Evolutionary conservation across 2,888 invertebrate genomes (phyloP).

Genomic region (Sarcophaga subvicina): DNA sequence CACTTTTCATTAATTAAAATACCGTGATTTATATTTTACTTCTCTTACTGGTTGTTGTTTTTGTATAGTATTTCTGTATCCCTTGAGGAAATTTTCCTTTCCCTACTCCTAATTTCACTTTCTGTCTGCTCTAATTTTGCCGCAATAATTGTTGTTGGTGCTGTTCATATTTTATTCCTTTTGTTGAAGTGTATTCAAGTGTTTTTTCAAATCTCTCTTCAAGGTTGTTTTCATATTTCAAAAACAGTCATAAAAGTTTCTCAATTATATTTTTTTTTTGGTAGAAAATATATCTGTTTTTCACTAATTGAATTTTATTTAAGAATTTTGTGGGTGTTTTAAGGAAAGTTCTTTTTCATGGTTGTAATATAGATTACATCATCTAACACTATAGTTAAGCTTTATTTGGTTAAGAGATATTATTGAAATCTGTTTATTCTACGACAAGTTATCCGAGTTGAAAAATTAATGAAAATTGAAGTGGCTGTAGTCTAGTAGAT

Average conservation of each 20-base stretch:
- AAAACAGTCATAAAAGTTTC: background rate
- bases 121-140: background rate
- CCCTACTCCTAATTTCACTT: background rate
- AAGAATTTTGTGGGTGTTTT: too few species aligned
- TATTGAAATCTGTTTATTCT: too few species aligned
- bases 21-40: conserved; percentile 51
- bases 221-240: background rate
- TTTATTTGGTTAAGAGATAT: too few species aligned
- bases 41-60: background rate
- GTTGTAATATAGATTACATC: too few species aligned
- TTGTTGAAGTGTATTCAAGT: background rate
- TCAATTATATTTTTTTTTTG: background rate
- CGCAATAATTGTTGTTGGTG: background rate
- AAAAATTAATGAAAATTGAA: too few species aligned
- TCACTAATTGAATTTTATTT: too few species aligned
- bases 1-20: conserved; percentile 52
- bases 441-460: too few species aligned
- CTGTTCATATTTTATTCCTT: background rate
- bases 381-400: too few species aligned
- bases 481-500: too few species aligned
- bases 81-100: background rate
- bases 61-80: background rate
- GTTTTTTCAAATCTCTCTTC: background rate
- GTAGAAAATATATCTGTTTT: too few species aligned
- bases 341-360: too few species aligned